Evolutionary conservation across 2,113 vertebrate genomes (phyloP), one percentile per base, ranked within the genome.

Genomic region (Macquaria australasica): DNA sequence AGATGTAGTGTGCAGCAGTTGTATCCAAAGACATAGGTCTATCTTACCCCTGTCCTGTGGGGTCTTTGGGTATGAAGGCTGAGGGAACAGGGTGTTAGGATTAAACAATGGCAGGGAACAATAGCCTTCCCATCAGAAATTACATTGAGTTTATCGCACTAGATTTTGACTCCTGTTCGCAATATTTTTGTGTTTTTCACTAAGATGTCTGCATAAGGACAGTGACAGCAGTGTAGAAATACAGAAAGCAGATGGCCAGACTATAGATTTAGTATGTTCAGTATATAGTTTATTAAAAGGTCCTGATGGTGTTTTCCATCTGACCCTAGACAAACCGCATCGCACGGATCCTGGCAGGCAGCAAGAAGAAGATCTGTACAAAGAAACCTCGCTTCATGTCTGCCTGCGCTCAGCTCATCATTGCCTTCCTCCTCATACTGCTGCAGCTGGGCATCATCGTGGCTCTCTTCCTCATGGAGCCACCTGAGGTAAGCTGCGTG

Each of bases 361-460:
- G 98, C 95, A 99, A 99, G 93, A 99, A 99, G 94, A 99, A 99
- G 90, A 99, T 99, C 88, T 99, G 98, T 73, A 99, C 98, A 79
- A 99, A 99, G 95, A 99, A 99, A 83, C 98, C 98, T 15, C 95
- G 98, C 71, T 99, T 99, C 94, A 99, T 99, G 97, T 99, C 98
- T 86, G 98, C 98, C 86, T 99, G 98, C 0, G 98, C 98, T 73
- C 98, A 99, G 93, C 95, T 99, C 66, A 96, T 99, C 87, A 99
- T 99, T 68, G 97, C 98, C 23, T 98, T 98, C 88, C 94, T 99
- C 58, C 95, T 99, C 83, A 99, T 99, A 83, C 96, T 97, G 82
- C 97, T 99, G 88, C 98, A 99, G 92, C 87, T 99, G 87, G 96
- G 97, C 82, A 99, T 99, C 83, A 99, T 99, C 2, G 96, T 99